Base-by-base conservation (phyloP, 2,113 vertebrate genomes). In the Hyperoodon ampullatus region DNA sequence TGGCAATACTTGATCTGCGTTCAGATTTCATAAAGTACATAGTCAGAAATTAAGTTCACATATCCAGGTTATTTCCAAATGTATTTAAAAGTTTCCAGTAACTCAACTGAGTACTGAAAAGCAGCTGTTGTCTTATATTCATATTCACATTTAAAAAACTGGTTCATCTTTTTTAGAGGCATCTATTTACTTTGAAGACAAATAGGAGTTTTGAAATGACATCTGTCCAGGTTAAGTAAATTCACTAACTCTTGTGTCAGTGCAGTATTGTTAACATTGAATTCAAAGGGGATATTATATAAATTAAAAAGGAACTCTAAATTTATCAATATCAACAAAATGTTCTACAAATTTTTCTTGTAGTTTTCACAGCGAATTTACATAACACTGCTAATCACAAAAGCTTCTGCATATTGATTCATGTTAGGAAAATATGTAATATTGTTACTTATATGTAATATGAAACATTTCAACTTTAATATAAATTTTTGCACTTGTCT, bases 231-330 rank as follows among this genome's bases (percentile, higher is more conserved):
- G 84, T 78, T 78, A 75, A 74, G 18, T 63, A 80, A 82, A 89
- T 90, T 96, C 33, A 74, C 26, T 92, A 63, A 58, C 12, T 94
- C 4, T 92, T 72, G 6, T 47, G 24, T 47, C 61, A 86, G 2
- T 44, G 7, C 6, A 39, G 7, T 72, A 63, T 30, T 91, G 53
- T 92, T 92, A 95, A 86, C 50, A 74, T 39, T 30, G 53, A 61
- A 74, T 93, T 90, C 58, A 80, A 83, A 84, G 47, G 23, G 11
- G 19, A 5, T 35, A 50, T 68, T 77, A 28, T 3, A n/a, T 35
- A 87, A 71, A 74, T 68, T 92, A 33, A 58, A 92, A 97, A 44
- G 10, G 47, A 94, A 65, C 13, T 94, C 65, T n/a, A 66, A 83
- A 74, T 78, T 85, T 86, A 55, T 63, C n/a, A 66, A 4, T 23